Conservation (phyloP, 2,888 invertebrate genomes). For the Mythimna pallens region DNA sequence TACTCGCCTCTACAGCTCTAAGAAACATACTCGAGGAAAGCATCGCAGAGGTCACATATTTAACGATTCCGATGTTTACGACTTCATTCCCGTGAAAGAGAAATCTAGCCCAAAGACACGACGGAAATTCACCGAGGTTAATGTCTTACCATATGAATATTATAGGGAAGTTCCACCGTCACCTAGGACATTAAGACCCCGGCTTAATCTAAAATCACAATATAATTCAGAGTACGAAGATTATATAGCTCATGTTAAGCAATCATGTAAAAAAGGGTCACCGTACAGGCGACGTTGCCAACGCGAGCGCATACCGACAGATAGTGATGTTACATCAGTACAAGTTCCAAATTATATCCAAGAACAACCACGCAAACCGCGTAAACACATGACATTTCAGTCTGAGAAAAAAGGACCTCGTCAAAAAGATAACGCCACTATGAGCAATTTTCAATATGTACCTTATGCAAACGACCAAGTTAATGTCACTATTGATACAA, state of each 20-base stretch:
- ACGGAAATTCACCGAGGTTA: constrained; percentile 77
- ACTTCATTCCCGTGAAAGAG: constrained; percentile 85
- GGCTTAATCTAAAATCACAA: constrained; percentile 81
- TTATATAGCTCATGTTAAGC: constrained; percentile 56
- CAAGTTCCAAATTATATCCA: constrained; percentile 36
- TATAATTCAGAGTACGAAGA: constrained; percentile 76
- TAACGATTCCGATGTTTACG: constrained; percentile 81
- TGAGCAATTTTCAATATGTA: constrained; percentile 70
- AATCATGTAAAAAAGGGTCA: constrained; percentile 47
- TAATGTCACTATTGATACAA: constrained; percentile 67
- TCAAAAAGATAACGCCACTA: constrained; percentile 66
- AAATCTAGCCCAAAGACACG: constrained; percentile 83
- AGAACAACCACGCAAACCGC: constrained; percentile 32
- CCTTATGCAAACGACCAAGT: constrained; percentile 64
- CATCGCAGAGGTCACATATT: constrained; percentile 69
- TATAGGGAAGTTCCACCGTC: constrained; percentile 85
- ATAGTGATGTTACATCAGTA: constrained; percentile 64
- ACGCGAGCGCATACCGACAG: constrained; percentile 56
- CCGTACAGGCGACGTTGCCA: constrained; percentile 58
- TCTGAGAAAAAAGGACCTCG: constrained; percentile 55
- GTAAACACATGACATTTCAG: constrained; percentile 39
- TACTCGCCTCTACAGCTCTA: constrained; percentile 78
- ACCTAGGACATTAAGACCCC: constrained; percentile 81
- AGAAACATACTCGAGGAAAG: constrained; percentile 68
- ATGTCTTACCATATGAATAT: constrained; percentile 68